Evolutionary conservation across 1,140 invertebrate species (phyloP).

Genomic region (Drosophila paulistorum): DNA sequence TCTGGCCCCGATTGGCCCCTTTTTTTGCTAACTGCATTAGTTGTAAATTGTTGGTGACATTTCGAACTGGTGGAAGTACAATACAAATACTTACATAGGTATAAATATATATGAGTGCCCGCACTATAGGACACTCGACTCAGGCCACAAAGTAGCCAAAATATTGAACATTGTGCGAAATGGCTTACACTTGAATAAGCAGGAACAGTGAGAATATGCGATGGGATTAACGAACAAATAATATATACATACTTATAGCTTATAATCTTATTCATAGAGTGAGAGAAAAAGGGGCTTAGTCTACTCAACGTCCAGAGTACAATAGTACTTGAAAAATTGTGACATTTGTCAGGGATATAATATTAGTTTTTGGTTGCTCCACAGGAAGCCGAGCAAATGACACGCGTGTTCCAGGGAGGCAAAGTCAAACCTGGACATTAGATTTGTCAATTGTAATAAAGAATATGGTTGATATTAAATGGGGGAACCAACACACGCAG

Average conservation of each 20-base stretch:
- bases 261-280: slow-evolving; percentile 35
- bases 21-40: slow-evolving; percentile 13
- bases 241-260: slow-evolving; percentile 15
- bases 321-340: slow-evolving; percentile 62
- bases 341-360: slow-evolving; percentile 62
- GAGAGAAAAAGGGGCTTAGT: neutral
- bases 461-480: slow-evolving; percentile 71
- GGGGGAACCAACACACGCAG: slow-evolving; percentile 42
- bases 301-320: neutral
- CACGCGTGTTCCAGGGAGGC: slow-evolving; percentile 43
- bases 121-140: slow-evolving; percentile 43
- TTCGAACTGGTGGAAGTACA: slow-evolving; percentile 28
- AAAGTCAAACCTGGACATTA: slow-evolving; percentile 66
- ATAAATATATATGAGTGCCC: slow-evolving; percentile 31
- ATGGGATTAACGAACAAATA: slow-evolving; percentile 57
- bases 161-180: slow-evolving; percentile 63
- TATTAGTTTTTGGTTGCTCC: slow-evolving; percentile 58
- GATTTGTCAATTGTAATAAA: slow-evolving; percentile 32
- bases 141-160: slow-evolving; percentile 72
- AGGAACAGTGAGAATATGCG: slow-evolving; percentile 53
- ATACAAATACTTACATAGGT: neutral
- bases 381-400: slow-evolving; percentile 69
- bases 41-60: slow-evolving; percentile 53
- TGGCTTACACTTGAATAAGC: slow-evolving; percentile 46
- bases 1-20: slow-evolving; percentile 31